phyloP scores from a whole-genome alignment of 2,888 invertebrate genomes.

The Congeria kusceri region DNA sequence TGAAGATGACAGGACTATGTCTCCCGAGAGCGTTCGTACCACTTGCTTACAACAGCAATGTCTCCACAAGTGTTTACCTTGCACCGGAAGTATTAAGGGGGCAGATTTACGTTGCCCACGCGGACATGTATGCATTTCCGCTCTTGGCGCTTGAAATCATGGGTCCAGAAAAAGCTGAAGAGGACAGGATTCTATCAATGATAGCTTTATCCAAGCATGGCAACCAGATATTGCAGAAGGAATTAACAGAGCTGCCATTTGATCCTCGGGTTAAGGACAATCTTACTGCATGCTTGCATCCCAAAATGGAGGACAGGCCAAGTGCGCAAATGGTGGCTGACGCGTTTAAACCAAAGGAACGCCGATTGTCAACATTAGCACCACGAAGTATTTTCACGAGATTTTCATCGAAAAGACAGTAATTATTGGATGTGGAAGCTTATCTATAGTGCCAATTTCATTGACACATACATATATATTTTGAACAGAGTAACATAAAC shows the following conservation, averaged over 20 bases:
- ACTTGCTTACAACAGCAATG: not conserved
- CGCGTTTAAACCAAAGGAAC: not conserved
- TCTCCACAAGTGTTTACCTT: constrained; percentile 40
- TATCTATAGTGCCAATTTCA: no score
- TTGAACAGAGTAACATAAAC: no score
- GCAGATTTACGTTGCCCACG: constrained; percentile 33
- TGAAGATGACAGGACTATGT: constrained; percentile 49
- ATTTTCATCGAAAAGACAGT: not conserved
- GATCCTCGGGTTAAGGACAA: not conserved
- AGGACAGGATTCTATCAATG: not conserved
- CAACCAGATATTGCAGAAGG: not conserved
- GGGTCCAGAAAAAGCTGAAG: not conserved
- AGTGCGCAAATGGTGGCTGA: not conserved
- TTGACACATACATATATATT: no score
- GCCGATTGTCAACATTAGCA: not conserved
- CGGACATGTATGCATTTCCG: constrained; percentile 58
- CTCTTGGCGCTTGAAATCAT: constrained; percentile 48
- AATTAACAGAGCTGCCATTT: not conserved
- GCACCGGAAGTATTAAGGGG: constrained; percentile 52
- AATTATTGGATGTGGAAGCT: no score
- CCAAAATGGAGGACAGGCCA: not conserved
- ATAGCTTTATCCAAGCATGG: no score
- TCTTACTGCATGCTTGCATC: not conserved
- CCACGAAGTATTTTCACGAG: not conserved
- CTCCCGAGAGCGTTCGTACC: constrained; percentile 29